Base-by-base conservation (phyloP, 2,888 invertebrate species). In the Brachypalpus laphriformis region DNA sequence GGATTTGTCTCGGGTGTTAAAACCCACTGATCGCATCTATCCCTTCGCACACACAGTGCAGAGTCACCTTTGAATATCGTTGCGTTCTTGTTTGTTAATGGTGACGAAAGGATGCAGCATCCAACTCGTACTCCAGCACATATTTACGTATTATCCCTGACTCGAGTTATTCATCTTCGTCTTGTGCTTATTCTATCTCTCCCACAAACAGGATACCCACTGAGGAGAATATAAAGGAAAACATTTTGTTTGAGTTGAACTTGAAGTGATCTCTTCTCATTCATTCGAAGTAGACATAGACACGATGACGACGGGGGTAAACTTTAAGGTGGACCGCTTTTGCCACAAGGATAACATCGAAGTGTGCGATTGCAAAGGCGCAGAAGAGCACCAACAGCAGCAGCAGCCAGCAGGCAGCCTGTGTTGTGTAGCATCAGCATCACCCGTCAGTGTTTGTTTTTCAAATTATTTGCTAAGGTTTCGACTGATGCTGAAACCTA, bases 191-290 rank as follows among this genome's bases (percentile, higher is more conserved):
- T 65, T 71, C 70, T 63, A 34, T 45, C 47, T 65, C 82, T 45
- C 76, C 71, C 51, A 54, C 65, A 65, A 25, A 54, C 65, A 71
- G 66, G 77, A 70, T 45, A 40, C 14, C 40, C 63, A 59, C 20
- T 37, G 56, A 65, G 63, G 51, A 65, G 56, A 80, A 71, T 86
- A 70, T 68, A 82, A 82, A 77, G 83, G 76, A 82, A 86, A 86
- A 86, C 81, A 86, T 86, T 86, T 86, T 86, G 82, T 86, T 86
- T 86, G 86, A 86, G 76, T 86, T 86, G 77, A 86, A 86, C 86
- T 86, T 86, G 81, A 86, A 86, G 81, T 86, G 86, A 86, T 86
- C 86, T 81, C 76, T 68, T 34, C 75, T 76, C 71, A 81, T 61
- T 75, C 74, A 75, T 75, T 70, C 42, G 45, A 8, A 45, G 47